Conservation (phyloP, 2,888 invertebrate genomes). For the Perithous albicinctus region DNA sequence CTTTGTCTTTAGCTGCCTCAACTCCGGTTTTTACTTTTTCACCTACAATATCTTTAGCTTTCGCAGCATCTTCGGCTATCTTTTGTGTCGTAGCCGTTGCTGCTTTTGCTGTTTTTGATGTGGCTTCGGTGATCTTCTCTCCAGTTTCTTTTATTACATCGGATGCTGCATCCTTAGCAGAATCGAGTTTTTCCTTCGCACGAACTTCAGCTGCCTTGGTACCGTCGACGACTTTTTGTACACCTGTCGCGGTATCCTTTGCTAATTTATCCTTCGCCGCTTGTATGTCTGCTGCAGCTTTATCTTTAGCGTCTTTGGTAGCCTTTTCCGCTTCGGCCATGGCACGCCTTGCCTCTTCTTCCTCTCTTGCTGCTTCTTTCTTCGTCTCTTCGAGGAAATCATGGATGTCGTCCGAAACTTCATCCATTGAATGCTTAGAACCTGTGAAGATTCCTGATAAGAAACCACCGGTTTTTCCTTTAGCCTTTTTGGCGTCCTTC, state of each 20-base stretch:
- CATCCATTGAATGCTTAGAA: constrained; percentile 73
- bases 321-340: constrained; percentile 40
- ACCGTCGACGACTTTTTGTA: constrained; percentile 37
- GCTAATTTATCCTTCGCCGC: constrained; percentile 55
- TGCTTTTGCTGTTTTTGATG: constrained; percentile 29
- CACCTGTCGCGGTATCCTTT: constrained; percentile 44
- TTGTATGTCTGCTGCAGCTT: constrained; percentile 73
- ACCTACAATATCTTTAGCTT: constrained; percentile 56
- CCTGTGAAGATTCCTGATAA: constrained; percentile 72
- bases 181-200: constrained; percentile 34
- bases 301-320: constrained; percentile 71
- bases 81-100: constrained; percentile 58
- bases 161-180: constrained; percentile 32
- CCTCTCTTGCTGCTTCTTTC: constrained; percentile 71
- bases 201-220: constrained; percentile 47
- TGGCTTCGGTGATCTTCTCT: constrained; percentile 35
- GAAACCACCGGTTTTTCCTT: constrained; percentile 69
- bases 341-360: constrained; percentile 48
- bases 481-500: constrained; percentile 69
- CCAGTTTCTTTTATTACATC: constrained; percentile 51
- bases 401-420: constrained; percentile 70
- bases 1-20: constrained; percentile 62
- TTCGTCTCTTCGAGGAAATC: constrained; percentile 75
- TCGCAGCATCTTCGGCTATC: constrained; percentile 47
- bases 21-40: constrained; percentile 65